These are phyloP conservation scores for Coranthus polyacanthus DNA, from an alignment of 2,797 vertebrate species.

Conservation along the genomic window DNA sequence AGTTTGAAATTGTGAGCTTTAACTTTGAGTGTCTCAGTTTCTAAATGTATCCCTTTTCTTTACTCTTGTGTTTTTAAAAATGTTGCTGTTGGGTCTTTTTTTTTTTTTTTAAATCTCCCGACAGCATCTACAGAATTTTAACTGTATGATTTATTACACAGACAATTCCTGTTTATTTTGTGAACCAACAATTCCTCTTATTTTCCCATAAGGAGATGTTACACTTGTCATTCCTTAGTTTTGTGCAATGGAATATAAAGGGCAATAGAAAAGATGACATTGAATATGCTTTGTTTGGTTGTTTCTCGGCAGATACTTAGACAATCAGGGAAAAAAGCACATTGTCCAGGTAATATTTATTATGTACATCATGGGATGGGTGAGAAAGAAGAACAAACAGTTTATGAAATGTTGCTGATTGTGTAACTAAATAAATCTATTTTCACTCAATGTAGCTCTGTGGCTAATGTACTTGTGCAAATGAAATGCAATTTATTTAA, in stretches of 20 bases:
- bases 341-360: conserved; percentile 84
- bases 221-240: conserved; percentile 80
- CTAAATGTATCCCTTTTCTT: conserved; percentile 63
- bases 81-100: conserved; percentile 56
- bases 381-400: conserved; percentile 67
- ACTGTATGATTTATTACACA: conserved; percentile 64
- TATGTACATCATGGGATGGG: conserved; percentile 76
- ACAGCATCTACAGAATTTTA: conserved; percentile 63
- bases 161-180: conserved; percentile 70
- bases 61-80: conserved; percentile 65
- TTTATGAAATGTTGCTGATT: conserved; percentile 79
- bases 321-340: conserved; percentile 85
- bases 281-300: conserved; percentile 62
- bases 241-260: conserved; percentile 81
- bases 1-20: conserved; percentile 79
- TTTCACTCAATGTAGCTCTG: conserved; percentile 75
- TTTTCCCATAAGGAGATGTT: conserved; percentile 72
- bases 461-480: conserved; percentile 11
- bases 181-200: conserved; percentile 67
- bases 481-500: no score
- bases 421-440: conserved; percentile 88
- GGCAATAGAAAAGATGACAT: conserved; percentile 65
- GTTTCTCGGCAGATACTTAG: conserved; percentile 78
- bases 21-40: conserved; percentile 72
- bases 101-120: conserved; percentile 43